Evolutionary conservation across 2,888 invertebrate species (phyloP), one percentile per base, ranked within the genome.

Genomic region (Pristionchus entomophagus): DNA sequence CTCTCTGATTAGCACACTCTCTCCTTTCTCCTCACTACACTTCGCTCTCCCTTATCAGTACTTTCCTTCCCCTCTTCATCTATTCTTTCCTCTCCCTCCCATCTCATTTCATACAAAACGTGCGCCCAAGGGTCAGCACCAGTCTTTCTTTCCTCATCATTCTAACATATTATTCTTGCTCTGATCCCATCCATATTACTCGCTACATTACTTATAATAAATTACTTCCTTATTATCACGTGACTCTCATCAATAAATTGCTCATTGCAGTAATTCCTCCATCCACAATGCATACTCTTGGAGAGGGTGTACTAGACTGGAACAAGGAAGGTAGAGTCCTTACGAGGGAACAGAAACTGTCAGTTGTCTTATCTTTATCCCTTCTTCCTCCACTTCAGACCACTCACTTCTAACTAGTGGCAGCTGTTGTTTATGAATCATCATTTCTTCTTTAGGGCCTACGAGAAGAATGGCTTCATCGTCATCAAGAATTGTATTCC

Each of bases 401-500:
- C 6, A 45, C 6, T 45, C 45, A 45, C 45, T 45, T n/a, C n/a
- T n/a, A n/a, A n/a, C n/a, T 0, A 26, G 26, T 4, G 26, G 3
- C 12, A 1, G 3, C 12, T 32, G n/a, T 38, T 41, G 10, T 3
- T 26, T n/a, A 14, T 38, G 2, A 6, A 19, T 56, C 26, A 41
- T 22, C 1, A 35, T 45, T 26, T n/a, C 8, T 19, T 45, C 19
- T 82, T 38, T 41, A 82, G 82, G 22, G 97, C 96, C 93, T 97
- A 97, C 92, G 96, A 96, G 90, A 95, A 96, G 81, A 96, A 97
- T 95, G 97, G 97, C 1, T 97, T 95, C 93, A 91, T 97, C 26
- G 95, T 97, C 0, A 95, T 97, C 82, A 96, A 95, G 86, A 95
- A 95, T 82, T 94, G 96, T 26, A 95, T 97, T 26, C 95, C 95